Conservation (phyloP, 2,888 invertebrate genomes). For the Marronus borbonicus region DNA sequence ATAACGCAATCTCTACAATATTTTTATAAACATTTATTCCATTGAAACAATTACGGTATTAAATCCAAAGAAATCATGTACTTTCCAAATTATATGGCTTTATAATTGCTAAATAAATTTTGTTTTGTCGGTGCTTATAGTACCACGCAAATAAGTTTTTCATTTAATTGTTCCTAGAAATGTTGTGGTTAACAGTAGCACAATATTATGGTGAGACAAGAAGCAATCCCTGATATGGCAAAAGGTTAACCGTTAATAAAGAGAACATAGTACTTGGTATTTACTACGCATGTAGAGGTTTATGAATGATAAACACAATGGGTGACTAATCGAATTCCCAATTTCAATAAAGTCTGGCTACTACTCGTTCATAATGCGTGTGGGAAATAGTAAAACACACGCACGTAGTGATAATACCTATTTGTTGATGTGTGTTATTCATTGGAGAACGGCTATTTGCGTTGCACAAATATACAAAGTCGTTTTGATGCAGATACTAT, state of each 20-base stretch:
- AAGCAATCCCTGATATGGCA: neutral
- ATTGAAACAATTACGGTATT: neutral
- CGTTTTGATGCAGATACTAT: slow-evolving; percentile 16
- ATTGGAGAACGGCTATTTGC: neutral
- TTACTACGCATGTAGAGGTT: neutral
- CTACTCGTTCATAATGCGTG: neutral
- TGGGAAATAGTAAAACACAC: slow-evolving; percentile 11
- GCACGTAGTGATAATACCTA: neutral
- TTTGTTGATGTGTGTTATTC: neutral
- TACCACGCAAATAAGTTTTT: neutral
- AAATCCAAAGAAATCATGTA: neutral
- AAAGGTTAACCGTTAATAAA: neutral
- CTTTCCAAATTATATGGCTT: neutral
- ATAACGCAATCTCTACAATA: too few species aligned
- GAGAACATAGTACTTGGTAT: neutral
- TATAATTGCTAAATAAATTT: neutral
- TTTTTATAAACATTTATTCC: neutral
- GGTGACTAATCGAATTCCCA: slow-evolving; percentile 23
- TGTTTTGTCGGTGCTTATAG: neutral
- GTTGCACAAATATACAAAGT: neutral
- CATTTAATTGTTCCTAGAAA: neutral
- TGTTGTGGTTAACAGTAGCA: neutral
- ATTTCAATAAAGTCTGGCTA: neutral
- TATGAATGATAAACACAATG: neutral
- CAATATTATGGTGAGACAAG: neutral